A percentile compares a stretch with the other conserved stretches of the same genome.
phyloP scores from a whole-genome alignment of 2,113 vertebrate species.

The Mus pahari region DNA sequence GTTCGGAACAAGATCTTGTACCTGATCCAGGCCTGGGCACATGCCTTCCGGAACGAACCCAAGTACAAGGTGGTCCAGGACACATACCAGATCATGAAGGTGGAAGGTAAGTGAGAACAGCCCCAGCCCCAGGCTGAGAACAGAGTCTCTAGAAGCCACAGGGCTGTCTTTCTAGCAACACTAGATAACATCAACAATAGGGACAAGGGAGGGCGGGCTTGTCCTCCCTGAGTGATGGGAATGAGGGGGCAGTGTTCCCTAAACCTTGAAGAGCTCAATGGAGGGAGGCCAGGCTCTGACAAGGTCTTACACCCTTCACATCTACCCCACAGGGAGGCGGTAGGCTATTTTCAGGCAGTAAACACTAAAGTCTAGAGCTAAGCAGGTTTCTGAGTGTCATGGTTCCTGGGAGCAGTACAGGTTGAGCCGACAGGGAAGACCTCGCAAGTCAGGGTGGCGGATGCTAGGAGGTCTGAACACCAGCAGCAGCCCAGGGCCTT shows the following conservation, averaged over 20 bases:
- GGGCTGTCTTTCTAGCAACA: not conserved
- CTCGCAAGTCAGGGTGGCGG: rapidly evolving
- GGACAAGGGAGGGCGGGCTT: not conserved
- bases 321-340: rapidly evolving
- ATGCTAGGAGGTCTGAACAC: not conserved
- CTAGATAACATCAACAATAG: rapidly evolving
- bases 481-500: too few relatives aligned
- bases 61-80: slow-evolving; percentile 99
- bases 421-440: rapidly evolving
- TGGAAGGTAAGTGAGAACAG: slow-evolving; percentile 91
- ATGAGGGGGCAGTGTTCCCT: rapidly evolving
- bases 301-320: not conserved
- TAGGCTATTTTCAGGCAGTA: rapidly evolving
- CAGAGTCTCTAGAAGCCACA: not conserved
- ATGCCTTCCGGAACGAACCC: slow-evolving; percentile 98
- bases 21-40: slow-evolving; percentile 98
- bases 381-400: rapidly evolving
- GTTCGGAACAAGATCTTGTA: slow-evolving; percentile 97
- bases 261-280: too few relatives aligned
- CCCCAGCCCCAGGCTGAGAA: not conserved
- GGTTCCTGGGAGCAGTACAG: not conserved
- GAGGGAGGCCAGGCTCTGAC: not conserved
- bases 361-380: rapidly evolving
- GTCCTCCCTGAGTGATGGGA: not conserved
- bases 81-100: slow-evolving; percentile 99